Percentiles rank a stretch among this genome's conserved stretches.
Evolutionary conservation across 2,113 vertebrate species (phyloP).

Genomic region (Pollimyrus isidori): DNA sequence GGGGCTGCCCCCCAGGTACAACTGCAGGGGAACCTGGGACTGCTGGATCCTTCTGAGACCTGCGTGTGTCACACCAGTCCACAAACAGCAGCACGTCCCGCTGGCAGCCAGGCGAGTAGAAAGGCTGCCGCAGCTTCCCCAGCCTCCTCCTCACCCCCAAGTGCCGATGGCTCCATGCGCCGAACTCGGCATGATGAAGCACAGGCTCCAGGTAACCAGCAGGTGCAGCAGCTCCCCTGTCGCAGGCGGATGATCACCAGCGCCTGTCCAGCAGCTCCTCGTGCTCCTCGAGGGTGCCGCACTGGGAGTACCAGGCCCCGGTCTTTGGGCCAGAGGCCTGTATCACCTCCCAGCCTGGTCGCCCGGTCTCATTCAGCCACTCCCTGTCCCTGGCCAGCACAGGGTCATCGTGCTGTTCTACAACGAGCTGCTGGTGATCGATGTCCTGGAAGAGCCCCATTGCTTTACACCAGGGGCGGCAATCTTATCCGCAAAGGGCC

Average conservation of each 20-base stretch:
- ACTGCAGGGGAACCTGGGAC: not conserved
- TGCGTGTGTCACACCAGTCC: not conserved
- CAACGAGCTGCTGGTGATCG: not conserved
- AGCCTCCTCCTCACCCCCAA: not conserved
- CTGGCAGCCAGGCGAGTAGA: not conserved
- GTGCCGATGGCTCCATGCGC: not conserved
- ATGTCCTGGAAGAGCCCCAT: not conserved
- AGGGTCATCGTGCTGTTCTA: not conserved
- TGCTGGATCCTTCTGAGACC: not conserved
- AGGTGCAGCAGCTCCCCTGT: not conserved
- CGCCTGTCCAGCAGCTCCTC: not conserved
- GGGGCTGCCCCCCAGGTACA: not conserved
- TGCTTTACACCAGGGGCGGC: too few species aligned
- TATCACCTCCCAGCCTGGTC: not conserved
- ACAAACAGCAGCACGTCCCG: not conserved
- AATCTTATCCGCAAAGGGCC: too few species aligned
- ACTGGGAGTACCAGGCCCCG: not conserved
- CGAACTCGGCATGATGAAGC: not conserved
- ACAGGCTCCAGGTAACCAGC: not conserved
- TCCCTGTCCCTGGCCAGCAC: not conserved
- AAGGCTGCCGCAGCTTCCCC: not conserved
- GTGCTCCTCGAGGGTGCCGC: not conserved
- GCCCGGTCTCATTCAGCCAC: not conserved
- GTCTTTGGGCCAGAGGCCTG: not conserved
- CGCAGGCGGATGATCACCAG: not conserved